phyloP scores from a whole-genome alignment of 2,888 invertebrate genomes.

The Pseudococcus longispinus region DNA sequence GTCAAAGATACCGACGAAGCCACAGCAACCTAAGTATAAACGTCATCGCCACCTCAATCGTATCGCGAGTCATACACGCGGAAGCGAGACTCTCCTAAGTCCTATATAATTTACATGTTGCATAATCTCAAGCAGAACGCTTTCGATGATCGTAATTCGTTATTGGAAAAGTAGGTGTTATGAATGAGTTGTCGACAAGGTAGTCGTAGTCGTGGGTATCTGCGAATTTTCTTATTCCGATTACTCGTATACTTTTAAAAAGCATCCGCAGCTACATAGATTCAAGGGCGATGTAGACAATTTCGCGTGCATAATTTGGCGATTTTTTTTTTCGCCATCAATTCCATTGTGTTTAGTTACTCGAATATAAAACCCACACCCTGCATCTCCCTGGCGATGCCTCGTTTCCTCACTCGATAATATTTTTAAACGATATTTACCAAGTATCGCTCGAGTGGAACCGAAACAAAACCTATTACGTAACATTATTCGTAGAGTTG shows the following conservation, averaged over 20 bases:
- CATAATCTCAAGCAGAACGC: background rate
- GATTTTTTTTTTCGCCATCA: background rate
- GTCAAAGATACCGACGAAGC: no score
- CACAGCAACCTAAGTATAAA: no score
- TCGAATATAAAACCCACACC: background rate
- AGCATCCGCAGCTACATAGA: background rate
- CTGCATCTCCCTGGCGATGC: background rate
- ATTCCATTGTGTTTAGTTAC: background rate
- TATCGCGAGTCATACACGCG: background rate
- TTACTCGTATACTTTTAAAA: background rate
- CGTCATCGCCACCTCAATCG: no score
- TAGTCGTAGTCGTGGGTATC: background rate
- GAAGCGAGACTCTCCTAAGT: background rate
- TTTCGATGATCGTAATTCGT: background rate
- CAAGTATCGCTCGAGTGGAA: background rate
- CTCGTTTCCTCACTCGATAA: background rate
- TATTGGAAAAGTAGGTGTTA: background rate
- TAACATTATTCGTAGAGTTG: background rate
- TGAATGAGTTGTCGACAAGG: background rate
- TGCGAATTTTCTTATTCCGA: background rate
- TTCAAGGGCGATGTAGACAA: conserved; percentile 5
- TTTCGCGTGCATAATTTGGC: background rate
- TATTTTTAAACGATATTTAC: background rate
- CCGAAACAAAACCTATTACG: conserved; percentile 2
- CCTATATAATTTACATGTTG: background rate